Evolutionary conservation across 30 jellyfish, hydroid and myxozoan genomes (phyloP).

Genomic region (Chironex yamaguchii): DNA sequence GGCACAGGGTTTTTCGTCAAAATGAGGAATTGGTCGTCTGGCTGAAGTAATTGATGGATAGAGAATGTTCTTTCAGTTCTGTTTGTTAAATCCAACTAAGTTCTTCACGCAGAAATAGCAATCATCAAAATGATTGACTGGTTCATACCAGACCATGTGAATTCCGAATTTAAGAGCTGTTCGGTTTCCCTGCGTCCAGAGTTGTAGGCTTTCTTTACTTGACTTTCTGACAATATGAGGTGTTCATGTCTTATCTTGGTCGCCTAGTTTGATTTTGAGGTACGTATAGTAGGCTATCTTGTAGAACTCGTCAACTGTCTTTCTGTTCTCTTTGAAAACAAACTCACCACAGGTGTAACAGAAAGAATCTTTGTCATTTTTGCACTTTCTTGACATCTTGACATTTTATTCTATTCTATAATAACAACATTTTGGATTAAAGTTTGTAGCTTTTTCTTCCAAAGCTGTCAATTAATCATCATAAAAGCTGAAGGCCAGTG

Average conservation of each 20-base stretch:
- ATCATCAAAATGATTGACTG: too few relatives aligned
- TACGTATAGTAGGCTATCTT: constrained; percentile 6
- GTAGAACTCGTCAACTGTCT: background rate
- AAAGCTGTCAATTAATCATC: too few relatives aligned
- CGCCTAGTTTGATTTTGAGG: constrained; percentile 11
- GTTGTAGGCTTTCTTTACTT: constrained; percentile 5
- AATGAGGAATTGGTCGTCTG: constrained; percentile 42
- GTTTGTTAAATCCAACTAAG: constrained; percentile 27
- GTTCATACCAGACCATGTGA: too few relatives aligned
- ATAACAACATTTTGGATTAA: too few relatives aligned
- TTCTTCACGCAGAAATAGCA: too few relatives aligned
- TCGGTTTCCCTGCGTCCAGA: too few relatives aligned
- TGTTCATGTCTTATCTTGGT: constrained; percentile 41
- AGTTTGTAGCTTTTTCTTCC: too few relatives aligned
- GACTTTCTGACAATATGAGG: constrained; percentile 37
- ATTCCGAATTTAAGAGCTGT: too few relatives aligned
- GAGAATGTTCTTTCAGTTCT: constrained; percentile 28
- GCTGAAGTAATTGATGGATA: constrained; percentile 40
- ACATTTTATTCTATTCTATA: too few relatives aligned
- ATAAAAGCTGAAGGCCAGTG: too few relatives aligned
- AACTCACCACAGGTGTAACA: constrained; percentile 13
- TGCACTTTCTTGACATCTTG: constrained; percentile 3
- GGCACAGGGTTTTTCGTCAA: constrained; percentile 50
- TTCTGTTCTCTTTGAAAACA: constrained; percentile 2
- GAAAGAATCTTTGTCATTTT: background rate